phyloP scores from a whole-genome alignment of 2,797 vertebrate species.

The Enteromius unitaeniatus region DNA sequence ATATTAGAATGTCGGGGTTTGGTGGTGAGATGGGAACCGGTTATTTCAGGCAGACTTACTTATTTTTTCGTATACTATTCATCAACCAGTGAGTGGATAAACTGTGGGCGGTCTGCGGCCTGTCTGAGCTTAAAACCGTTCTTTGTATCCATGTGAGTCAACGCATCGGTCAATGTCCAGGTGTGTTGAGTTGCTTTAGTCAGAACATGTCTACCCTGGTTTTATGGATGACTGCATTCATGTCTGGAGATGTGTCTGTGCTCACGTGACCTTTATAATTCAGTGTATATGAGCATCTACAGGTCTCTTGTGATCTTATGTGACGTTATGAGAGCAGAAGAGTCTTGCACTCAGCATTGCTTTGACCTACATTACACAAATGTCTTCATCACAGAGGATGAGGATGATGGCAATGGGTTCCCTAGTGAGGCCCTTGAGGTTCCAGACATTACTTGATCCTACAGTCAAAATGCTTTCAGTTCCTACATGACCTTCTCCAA shows the following conservation, averaged over 20 bases:
- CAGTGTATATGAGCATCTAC: conserved; percentile 28
- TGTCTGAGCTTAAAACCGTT: neutral
- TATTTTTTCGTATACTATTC: neutral
- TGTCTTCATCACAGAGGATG: conserved; percentile 40
- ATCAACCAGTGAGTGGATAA: neutral
- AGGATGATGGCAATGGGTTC: conserved; percentile 49
- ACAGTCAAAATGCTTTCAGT: conserved; percentile 35
- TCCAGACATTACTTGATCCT: conserved; percentile 2
- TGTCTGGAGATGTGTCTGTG: conserved; percentile 15
- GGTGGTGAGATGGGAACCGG: neutral
- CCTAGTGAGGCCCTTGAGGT: neutral
- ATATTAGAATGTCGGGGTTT: neutral
- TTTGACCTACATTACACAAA: conserved; percentile 54
- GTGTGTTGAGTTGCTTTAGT: conserved; percentile 36
- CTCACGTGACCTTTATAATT: conserved; percentile 21
- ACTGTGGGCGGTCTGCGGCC: neutral
- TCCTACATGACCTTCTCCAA: conserved; percentile 36
- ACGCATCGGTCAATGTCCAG: neutral
- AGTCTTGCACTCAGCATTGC: conserved; percentile 23
- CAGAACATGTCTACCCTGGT: conserved; percentile 11
- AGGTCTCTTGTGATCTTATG: conserved; percentile 62
- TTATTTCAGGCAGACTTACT: neutral
- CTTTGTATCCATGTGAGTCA: conserved; percentile 33
- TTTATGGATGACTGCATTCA: conserved; percentile 41
- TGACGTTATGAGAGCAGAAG: conserved; percentile 68